A percentile compares a stretch with the other conserved stretches of the same genome.
Conservation (phyloP, 1,140 invertebrate species). For the Sinonovacula constricta region DNA sequence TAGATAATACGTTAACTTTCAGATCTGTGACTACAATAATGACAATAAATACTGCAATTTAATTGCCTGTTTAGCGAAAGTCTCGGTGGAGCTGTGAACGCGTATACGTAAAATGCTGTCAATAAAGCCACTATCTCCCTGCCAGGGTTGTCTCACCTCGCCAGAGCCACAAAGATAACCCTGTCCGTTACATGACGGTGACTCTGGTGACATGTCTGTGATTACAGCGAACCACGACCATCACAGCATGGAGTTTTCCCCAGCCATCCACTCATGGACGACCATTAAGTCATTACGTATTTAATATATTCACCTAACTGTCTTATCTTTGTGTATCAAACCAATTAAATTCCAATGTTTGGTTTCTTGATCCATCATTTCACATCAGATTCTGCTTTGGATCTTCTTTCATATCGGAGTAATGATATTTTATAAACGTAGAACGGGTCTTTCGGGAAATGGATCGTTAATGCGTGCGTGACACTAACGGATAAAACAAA, state of each 20-base stretch:
- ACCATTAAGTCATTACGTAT: neutral
- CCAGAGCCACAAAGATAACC: neutral
- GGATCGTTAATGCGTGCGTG: slow-evolving; percentile 10
- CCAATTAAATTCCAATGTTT: slow-evolving; percentile 42
- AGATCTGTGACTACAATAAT: too few species aligned
- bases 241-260: neutral
- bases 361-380: slow-evolving; percentile 46
- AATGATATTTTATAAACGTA: slow-evolving; percentile 34
- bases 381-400: slow-evolving; percentile 30
- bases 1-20: too few species aligned
- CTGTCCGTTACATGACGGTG: neutral
- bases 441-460: neutral
- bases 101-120: too few species aligned
- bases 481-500: slow-evolving; percentile 13
- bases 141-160: too few species aligned
- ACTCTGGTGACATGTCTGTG: neutral
- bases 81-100: too few species aligned
- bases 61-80: too few species aligned
- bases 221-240: neutral
- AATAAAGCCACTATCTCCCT: too few species aligned
- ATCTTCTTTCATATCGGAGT: slow-evolving; percentile 18
- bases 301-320: neutral
- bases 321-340: neutral
- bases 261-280: neutral
- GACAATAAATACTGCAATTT: too few species aligned